Evolutionary conservation across 2,113 vertebrate genomes (phyloP), one percentile per base, ranked within the genome.

Genomic region (Lepisosteus oculatus): DNA sequence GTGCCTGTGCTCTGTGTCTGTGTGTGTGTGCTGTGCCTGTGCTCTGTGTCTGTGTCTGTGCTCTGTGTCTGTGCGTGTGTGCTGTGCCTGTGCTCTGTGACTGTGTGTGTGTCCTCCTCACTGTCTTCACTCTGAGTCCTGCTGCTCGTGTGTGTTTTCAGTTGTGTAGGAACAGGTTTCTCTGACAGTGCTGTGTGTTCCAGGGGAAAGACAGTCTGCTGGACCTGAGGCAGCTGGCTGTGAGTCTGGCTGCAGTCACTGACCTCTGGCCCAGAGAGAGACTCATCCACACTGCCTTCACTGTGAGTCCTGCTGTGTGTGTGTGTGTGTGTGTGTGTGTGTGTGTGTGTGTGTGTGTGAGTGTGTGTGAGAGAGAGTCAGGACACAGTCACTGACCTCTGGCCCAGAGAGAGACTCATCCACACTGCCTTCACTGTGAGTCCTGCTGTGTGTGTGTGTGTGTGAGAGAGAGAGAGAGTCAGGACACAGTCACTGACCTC

Each of bases 221-320:
- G 75, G 88, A 93, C 65, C 77, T 87, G 55, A 72, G 85, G 17
- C 86, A 83, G 72, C 15, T 93, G 47, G 88, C 77, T 63, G 14
- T 90, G 15, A 88, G 84, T 45, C 64, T 90, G 0, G 77, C 83
- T 0, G 74, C 77, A 0, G 44, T 85, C n/a, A 82, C 83, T 0
- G 82, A 85, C 55, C 71, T 72, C 9, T 55, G 79, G 55, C 71
- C 67, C 57, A 75, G 83, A 59, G 68, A 76, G 59, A 75, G 84
- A 0, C 72, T 91, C 0, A 78, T 92, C 41, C 85, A 85, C 77
- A 76, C 73, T 0, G 88, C 86, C 0, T 90, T 90, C 43, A 73
- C 41, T 13, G 90, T 91, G 51, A 85, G 89, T 80, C 29, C 65
- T 43, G 11, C 43, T 2, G n/a, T 55, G 29, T 41, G 51, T 43